phyloP scores from a whole-genome alignment of 1,140 invertebrate species.

The Neodiprion fabricii region DNA sequence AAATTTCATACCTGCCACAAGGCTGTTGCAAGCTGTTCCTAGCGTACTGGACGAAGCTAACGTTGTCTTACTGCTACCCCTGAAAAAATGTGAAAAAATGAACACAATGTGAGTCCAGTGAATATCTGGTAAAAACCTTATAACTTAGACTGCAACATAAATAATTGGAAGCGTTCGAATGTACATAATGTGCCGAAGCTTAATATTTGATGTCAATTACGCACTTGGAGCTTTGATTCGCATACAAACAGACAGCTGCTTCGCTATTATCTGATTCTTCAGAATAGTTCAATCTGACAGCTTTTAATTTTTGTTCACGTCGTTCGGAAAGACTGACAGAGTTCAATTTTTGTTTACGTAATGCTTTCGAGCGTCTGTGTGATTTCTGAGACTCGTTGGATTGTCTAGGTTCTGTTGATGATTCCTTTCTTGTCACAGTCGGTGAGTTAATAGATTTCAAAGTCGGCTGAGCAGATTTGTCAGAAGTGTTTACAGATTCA shows the following conservation, averaged over 20 bases:
- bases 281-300: constrained; percentile 1
- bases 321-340: background rate
- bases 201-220: constrained; percentile 22
- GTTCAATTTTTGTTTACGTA: background rate
- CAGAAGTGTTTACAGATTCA: background rate
- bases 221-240: constrained; percentile 32
- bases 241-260: constrained; percentile 6
- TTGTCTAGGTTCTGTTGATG: background rate
- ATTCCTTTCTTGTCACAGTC: background rate
- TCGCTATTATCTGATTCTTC: constrained; percentile 5
- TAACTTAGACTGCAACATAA: background rate
- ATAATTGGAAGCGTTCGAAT: background rate
- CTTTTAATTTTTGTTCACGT: background rate
- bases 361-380: background rate
- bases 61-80: constrained; percentile 33
- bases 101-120: background rate
- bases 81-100: constrained; percentile 29
- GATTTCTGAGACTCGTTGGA: background rate
- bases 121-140: no score
- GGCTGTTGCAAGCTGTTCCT: constrained; percentile 12
- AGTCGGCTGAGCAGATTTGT: background rate
- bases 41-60: constrained; percentile 32
- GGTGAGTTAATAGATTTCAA: background rate
- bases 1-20: constrained; percentile 13
- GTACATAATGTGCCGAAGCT: background rate